Conservation (phyloP, 2,113 vertebrate species). For the Colaptes auratus region DNA sequence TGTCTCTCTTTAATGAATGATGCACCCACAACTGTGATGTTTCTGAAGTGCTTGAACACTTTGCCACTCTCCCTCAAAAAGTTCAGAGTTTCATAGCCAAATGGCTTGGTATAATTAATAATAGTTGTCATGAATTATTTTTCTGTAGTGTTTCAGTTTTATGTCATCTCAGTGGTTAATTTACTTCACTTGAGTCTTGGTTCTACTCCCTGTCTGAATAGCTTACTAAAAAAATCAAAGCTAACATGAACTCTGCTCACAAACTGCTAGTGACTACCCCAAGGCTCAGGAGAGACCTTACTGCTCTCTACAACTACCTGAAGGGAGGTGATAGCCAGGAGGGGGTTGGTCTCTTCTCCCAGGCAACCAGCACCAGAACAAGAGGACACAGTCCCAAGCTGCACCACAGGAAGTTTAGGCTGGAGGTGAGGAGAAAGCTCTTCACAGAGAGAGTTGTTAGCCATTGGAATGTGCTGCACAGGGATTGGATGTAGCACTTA, state of each 20-base stretch:
- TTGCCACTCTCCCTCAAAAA: neutral
- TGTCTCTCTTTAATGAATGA: neutral
- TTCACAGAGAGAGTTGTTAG: too few species aligned
- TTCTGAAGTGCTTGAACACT: neutral
- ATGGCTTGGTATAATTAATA: neutral
- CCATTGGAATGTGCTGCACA: too few species aligned
- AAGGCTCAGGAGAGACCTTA: too few species aligned
- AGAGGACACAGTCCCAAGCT: too few species aligned
- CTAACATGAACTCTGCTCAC: neutral
- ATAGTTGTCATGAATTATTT: neutral
- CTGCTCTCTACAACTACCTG: too few species aligned
- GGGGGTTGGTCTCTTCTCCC: too few species aligned
- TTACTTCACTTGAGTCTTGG: neutral
- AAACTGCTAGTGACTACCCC: neutral
- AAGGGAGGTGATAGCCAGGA: too few species aligned
- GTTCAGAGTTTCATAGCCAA: neutral
- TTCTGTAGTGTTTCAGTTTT: neutral
- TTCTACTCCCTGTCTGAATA: neutral
- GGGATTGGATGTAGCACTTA: too few species aligned
- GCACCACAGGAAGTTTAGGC: too few species aligned
- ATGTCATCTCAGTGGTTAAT: neutral
- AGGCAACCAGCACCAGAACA: too few species aligned
- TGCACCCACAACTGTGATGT: neutral
- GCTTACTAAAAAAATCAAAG: neutral
- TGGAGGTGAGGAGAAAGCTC: too few species aligned